phyloP scores from a whole-genome alignment of 2,888 invertebrate species.

The Melolontha melolontha region DNA sequence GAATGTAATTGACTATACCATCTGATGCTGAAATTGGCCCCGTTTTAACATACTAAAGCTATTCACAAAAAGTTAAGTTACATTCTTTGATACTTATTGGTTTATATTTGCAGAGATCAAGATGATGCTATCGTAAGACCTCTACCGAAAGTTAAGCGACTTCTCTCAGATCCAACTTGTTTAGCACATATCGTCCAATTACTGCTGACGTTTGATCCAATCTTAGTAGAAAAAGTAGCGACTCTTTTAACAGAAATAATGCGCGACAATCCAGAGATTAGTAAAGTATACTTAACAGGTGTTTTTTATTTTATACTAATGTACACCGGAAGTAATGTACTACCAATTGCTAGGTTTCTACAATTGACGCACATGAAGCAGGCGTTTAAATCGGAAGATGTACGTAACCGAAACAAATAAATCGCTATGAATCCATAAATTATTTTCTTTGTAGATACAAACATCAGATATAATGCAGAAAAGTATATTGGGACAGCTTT shows the following conservation, averaged over 20 bases:
- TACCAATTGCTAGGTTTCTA: conserved; percentile 94
- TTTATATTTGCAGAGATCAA: conserved; percentile 73
- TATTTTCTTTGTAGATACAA: conserved; percentile 55
- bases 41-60: no score
- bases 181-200: conserved; percentile 96
- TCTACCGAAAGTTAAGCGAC: conserved; percentile 89
- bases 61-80: no score
- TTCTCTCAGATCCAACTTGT: conserved; percentile 88
- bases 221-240: conserved; percentile 95
- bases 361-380: conserved; percentile 96
- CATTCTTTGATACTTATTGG: no score
- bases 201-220: conserved; percentile 96
- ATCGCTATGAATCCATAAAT: neutral
- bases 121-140: conserved; percentile 97
- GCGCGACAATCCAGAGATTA: conserved; percentile 96
- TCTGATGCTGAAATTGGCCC: no score
- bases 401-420: conserved; percentile 63
- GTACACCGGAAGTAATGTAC: conserved; percentile 98
- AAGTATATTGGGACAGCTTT: conserved; percentile 90
- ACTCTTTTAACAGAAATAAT: conserved; percentile 88
- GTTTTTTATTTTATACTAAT: conserved; percentile 98
- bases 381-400: conserved; percentile 93
- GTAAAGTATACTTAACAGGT: conserved; percentile 94
- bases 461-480: conserved; percentile 88
- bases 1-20: no score